Evolutionary conservation across 2,797 vertebrate genomes (phyloP).

Genomic region (Gadopsis marmoratus): DNA sequence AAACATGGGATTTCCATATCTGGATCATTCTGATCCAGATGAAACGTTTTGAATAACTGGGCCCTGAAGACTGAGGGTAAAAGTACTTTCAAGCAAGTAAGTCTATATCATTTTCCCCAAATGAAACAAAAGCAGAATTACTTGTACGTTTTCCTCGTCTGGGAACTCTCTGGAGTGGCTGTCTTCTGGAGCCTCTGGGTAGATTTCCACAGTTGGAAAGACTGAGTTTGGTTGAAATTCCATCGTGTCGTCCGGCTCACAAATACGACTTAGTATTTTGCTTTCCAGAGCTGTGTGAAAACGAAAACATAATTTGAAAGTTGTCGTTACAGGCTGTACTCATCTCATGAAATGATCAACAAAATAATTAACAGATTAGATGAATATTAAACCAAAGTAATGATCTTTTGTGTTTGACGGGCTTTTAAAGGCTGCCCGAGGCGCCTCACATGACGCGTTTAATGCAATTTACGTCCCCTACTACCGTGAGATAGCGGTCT

Average conservation of each 20-base stretch:
- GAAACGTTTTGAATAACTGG: too few species aligned
- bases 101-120: background rate
- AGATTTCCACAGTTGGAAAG: constrained; percentile 47
- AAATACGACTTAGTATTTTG: constrained; percentile 86
- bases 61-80: background rate
- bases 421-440: too few species aligned
- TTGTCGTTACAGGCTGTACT: background rate
- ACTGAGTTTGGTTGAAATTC: constrained; percentile 66
- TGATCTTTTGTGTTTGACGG: too few species aligned
- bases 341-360: background rate
- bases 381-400: background rate
- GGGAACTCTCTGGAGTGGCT: background rate
- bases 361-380: background rate
- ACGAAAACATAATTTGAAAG: background rate
- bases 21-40: too few species aligned
- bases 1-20: too few species aligned
- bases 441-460: background rate
- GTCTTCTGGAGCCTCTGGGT: constrained; percentile 11
- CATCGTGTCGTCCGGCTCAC: constrained; percentile 76
- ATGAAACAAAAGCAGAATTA: constrained; percentile 22
- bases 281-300: constrained; percentile 83
- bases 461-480: too few species aligned
- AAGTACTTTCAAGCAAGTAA: background rate
- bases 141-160: constrained; percentile 38
- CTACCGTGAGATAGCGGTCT: too few species aligned